Evolutionary conservation across 2,797 vertebrate genomes (phyloP).

Genomic region (Sardinella longiceps): DNA sequence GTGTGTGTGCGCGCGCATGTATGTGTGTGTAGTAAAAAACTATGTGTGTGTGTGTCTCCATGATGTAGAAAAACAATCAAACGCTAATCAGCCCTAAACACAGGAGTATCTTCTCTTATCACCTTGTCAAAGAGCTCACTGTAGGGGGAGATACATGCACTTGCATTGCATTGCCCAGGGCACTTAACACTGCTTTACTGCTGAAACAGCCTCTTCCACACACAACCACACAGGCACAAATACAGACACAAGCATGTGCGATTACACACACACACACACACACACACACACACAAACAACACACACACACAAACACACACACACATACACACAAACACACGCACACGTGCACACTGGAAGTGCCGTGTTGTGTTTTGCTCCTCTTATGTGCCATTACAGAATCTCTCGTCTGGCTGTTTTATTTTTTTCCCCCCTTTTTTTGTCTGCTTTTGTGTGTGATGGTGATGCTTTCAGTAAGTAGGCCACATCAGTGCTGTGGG

Average conservation of each 20-base stretch:
- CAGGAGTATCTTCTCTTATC: not conserved
- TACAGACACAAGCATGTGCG: not conserved
- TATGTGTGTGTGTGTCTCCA: not conserved
- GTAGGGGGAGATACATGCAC: not conserved
- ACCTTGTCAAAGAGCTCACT: not conserved
- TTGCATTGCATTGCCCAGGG: not conserved
- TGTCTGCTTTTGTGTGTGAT: conserved; percentile 44
- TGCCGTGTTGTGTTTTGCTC: conserved; percentile 24
- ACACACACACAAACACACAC: not conserved
- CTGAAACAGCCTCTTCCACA: not conserved
- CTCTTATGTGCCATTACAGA: conserved; percentile 39
- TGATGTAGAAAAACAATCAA: conserved; percentile 5
- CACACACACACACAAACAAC: not conserved
- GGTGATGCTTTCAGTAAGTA: conserved; percentile 40
- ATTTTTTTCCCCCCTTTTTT: not conserved
- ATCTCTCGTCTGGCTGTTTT: conserved; percentile 41
- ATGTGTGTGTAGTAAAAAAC: not conserved
- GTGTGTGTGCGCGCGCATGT: not conserved
- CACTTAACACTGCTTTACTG: conserved; percentile 6
- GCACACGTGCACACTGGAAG: not conserved
- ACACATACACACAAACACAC: conserved; percentile 5
- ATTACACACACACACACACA: not conserved
- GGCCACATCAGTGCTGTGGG: conserved; percentile 28
- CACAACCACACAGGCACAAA: not conserved
- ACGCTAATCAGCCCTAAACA: conserved; percentile 10